Evolutionary conservation across 2,797 vertebrate species (phyloP).

Genomic region (Pipistrellus nathusii): DNA sequence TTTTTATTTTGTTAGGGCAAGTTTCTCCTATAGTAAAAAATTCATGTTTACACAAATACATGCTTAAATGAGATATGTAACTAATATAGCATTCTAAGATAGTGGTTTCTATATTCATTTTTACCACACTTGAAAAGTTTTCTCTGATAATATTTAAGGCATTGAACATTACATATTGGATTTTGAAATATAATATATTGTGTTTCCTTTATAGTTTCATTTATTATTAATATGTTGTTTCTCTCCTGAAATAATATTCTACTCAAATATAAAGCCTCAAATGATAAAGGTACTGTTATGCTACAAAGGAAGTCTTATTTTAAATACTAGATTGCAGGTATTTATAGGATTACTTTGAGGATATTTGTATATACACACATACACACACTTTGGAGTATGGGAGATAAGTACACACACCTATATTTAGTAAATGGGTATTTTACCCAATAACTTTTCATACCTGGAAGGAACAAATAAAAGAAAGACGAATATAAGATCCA

Average conservation of each 20-base stretch:
- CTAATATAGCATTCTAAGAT: neutral
- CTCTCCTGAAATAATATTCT: neutral
- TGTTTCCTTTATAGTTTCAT: slow-evolving; percentile 23
- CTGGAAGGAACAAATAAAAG: slow-evolving; percentile 6
- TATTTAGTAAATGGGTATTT: slow-evolving; percentile 35
- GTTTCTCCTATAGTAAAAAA: slow-evolving; percentile 2
- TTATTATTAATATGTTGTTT: slow-evolving; percentile 39
- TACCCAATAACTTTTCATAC: neutral
- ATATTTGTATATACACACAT: neutral
- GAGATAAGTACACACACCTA: neutral
- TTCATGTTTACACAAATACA: slow-evolving; percentile 43
- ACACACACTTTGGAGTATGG: neutral
- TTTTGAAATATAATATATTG: slow-evolving; percentile 15
- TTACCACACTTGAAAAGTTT: neutral
- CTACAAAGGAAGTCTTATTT: neutral
- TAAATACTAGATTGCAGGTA: neutral
- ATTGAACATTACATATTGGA: neutral
- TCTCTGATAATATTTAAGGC: neutral
- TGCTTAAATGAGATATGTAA: neutral
- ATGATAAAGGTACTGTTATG: neutral
- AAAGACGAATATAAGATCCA: neutral
- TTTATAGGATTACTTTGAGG: slow-evolving; percentile 29
- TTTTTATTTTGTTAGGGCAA: slow-evolving; percentile 21
- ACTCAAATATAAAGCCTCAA: slow-evolving; percentile 28
- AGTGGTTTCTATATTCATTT: neutral